These are phyloP conservation scores for Cydia amplana DNA, from an alignment of 1,140 invertebrate species.

Conservation along the genomic window DNA sequence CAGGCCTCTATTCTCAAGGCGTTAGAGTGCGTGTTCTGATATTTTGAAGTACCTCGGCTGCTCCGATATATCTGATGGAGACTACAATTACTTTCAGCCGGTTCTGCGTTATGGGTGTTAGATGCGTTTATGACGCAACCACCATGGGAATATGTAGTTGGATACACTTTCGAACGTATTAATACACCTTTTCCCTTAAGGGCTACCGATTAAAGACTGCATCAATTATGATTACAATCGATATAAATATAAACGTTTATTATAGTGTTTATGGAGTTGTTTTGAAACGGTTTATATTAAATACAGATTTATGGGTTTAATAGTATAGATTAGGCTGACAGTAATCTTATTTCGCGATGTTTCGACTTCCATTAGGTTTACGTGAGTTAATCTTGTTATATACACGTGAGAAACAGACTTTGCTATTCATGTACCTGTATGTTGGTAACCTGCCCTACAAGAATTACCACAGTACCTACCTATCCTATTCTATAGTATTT, in stretches of 20 bases:
- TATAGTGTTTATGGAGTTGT: conserved; percentile 3
- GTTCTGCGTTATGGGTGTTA: conserved; percentile 42
- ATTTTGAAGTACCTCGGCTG: too few species aligned
- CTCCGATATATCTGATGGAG: too few species aligned
- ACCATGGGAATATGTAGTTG: conserved; percentile 1
- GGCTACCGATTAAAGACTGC: conserved; percentile 16
- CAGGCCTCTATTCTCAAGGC: too few species aligned
- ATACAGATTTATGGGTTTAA: background rate
- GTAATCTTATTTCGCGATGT: conserved; percentile 33
- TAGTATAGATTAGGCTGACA: background rate
- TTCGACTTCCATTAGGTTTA: conserved; percentile 25
- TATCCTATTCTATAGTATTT: too few species aligned
- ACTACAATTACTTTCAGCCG: conserved; percentile 39
- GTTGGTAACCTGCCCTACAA: background rate
- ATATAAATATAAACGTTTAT: conserved; percentile 4
- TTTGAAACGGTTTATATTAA: conserved; percentile 11
- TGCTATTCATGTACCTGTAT: background rate
- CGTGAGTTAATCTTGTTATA: conserved; percentile 21
- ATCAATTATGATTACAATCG: conserved; percentile 15
- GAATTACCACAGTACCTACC: background rate
- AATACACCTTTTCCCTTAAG: conserved; percentile 19
- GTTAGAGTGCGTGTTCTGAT: background rate
- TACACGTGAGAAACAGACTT: conserved; percentile 19
- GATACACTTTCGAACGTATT: background rate
- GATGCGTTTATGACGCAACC: conserved; percentile 29